Evolutionary conservation across 2,888 invertebrate genomes (phyloP).

Genomic region (Protonemura montana): DNA sequence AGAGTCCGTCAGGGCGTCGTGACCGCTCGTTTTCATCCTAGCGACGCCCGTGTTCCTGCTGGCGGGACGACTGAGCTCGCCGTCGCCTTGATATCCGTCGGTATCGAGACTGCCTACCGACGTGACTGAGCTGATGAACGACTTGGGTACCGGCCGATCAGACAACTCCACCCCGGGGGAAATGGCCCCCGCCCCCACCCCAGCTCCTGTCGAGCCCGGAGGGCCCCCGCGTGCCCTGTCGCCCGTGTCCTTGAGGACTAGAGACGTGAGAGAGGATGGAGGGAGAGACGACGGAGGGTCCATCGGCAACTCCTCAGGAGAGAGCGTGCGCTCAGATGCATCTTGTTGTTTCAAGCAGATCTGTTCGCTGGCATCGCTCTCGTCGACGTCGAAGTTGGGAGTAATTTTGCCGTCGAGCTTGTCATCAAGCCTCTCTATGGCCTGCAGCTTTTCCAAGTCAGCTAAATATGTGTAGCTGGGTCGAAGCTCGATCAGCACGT

Average conservation of each 20-base stretch:
- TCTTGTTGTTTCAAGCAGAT: slow-evolving; percentile 45
- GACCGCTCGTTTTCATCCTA: slow-evolving; percentile 58
- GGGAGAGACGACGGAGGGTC: slow-evolving; percentile 59
- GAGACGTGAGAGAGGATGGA: slow-evolving; percentile 42
- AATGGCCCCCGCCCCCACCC: slow-evolving; percentile 1
- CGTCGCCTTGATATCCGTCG: slow-evolving; percentile 89
- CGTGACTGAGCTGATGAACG: slow-evolving; percentile 39
- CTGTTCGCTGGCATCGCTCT: slow-evolving; percentile 50
- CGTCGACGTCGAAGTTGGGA: slow-evolving; percentile 40
- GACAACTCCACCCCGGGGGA: slow-evolving; percentile 45
- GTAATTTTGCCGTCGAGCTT: neutral
- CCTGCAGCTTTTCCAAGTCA: neutral
- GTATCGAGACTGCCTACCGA: slow-evolving; percentile 85
- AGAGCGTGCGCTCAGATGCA: slow-evolving; percentile 78
- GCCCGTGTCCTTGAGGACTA: neutral
- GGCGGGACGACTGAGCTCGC: slow-evolving; percentile 86
- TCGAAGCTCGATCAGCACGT: slow-evolving; percentile 20
- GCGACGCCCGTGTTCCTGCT: slow-evolving; percentile 70
- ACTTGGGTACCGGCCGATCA: slow-evolving; percentile 44
- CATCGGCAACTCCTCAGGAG: slow-evolving; percentile 83
- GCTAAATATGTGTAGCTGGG: neutral
- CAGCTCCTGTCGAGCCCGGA: slow-evolving; percentile 41
- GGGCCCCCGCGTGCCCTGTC: neutral
- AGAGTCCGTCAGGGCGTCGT: slow-evolving; percentile 86
- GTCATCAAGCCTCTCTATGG: neutral